These are phyloP conservation scores for Melanotaenia duboulayi DNA, from an alignment of 2,113 vertebrate genomes.

Conservation along the genomic window DNA sequence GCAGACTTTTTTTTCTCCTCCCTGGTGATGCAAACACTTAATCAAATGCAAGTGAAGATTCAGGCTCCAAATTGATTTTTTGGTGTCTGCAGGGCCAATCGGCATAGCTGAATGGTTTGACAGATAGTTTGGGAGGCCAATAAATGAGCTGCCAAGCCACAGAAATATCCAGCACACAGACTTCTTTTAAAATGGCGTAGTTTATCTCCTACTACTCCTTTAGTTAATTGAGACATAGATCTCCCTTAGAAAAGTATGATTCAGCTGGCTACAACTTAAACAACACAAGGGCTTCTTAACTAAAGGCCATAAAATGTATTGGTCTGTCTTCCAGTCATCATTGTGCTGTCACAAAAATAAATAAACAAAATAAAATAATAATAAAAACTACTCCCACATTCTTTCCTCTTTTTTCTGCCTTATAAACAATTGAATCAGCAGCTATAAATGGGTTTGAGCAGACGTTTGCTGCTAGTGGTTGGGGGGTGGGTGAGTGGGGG, in stretches of 20 bases:
- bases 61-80: conserved; percentile 49
- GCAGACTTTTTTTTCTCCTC: conserved; percentile 15
- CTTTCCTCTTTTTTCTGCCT: neutral
- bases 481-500: neutral
- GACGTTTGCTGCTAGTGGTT: neutral
- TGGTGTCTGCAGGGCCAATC: conserved; percentile 37
- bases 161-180: conserved; percentile 25
- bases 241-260: neutral
- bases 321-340: neutral
- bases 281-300: too few species aligned
- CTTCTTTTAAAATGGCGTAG: neutral
- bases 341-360: neutral
- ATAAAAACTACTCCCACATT: neutral
- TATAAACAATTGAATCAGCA: conserved; percentile 21
- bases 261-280: neutral
- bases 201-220: neutral
- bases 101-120: conserved; percentile 56
- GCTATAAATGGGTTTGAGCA: neutral
- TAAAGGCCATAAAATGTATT: neutral
- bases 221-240: neutral
- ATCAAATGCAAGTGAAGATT: conserved; percentile 50
- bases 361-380: too few species aligned
- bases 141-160: conserved; percentile 47
- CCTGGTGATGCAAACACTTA: conserved; percentile 23
- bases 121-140: conserved; percentile 48